phyloP scores from a whole-genome alignment of 2,888 invertebrate genomes.

The Opisthograptis luteolata region DNA sequence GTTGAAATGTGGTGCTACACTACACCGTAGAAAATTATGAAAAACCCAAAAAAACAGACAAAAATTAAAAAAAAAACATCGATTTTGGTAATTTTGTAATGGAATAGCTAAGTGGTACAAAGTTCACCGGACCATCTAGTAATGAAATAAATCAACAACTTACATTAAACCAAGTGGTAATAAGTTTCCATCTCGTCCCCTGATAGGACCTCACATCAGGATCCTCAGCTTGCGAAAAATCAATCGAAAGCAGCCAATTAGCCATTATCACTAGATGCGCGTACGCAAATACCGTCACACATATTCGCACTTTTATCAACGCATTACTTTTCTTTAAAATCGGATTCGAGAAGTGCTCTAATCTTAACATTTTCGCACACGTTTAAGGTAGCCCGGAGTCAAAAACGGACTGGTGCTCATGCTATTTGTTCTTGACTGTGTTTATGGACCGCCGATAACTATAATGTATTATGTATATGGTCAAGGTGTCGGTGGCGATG shows the following conservation, averaged over 20 bases:
- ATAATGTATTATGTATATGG: conserved; percentile 39
- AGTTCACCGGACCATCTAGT: background rate
- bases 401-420: conserved; percentile 20
- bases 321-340: conserved; percentile 48
- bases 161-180: conserved; percentile 76
- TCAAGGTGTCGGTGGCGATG: conserved; percentile 14
- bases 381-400: conserved; percentile 14
- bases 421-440: conserved; percentile 12
- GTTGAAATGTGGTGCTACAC: too few species aligned
- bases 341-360: conserved; percentile 40
- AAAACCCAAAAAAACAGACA: too few species aligned
- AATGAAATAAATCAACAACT: conserved; percentile 43
- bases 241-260: conserved; percentile 52
- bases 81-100: too few species aligned
- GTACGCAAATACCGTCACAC: conserved; percentile 50
- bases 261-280: conserved; percentile 54
- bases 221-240: conserved; percentile 60
- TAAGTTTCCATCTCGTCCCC: conserved; percentile 62
- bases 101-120: too few species aligned
- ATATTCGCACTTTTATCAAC: conserved; percentile 59
- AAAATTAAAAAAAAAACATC: too few species aligned
- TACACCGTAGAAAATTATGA: too few species aligned
- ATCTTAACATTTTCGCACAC: conserved; percentile 42
- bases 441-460: conserved; percentile 35
- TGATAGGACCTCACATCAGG: conserved; percentile 56